These are phyloP conservation scores for Botia almorhae DNA, from an alignment of 2,797 vertebrate species.

Conservation along the genomic window DNA sequence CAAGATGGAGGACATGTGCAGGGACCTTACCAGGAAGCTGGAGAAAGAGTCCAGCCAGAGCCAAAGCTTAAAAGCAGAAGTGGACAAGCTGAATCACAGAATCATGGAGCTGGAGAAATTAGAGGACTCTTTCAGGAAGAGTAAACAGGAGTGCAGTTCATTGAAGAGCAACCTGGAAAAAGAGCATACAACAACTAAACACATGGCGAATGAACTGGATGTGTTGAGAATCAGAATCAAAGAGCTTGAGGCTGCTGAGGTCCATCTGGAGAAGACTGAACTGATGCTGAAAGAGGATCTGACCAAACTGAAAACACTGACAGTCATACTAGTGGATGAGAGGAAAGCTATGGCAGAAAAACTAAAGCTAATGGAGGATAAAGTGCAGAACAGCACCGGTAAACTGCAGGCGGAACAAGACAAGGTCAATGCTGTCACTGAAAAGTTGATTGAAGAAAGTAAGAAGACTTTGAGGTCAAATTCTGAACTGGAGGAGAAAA, in stretches of 20 bases:
- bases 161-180: constrained; percentile 91
- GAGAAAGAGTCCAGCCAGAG: constrained; percentile 90
- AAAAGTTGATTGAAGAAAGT: constrained; percentile 95
- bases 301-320: constrained; percentile 94
- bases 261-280: constrained; percentile 90
- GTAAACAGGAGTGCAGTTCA: constrained; percentile 91
- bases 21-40: constrained; percentile 91
- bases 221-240: constrained; percentile 86
- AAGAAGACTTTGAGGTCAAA: constrained; percentile 91
- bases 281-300: constrained; percentile 91
- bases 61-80: constrained; percentile 86
- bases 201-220: constrained; percentile 88
- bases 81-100: constrained; percentile 91
- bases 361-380: constrained; percentile 93
- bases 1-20: constrained; percentile 93
- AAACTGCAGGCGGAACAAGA: constrained; percentile 93
- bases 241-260: constrained; percentile 88
- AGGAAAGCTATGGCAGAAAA: constrained; percentile 92
- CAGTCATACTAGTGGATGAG: constrained; percentile 95
- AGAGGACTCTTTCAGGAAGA: constrained; percentile 92
- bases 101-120: constrained; percentile 94
- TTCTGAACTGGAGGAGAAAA: constrained; percentile 92
- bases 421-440: constrained; percentile 90
- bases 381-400: constrained; percentile 85
- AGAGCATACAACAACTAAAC: constrained; percentile 88